Conservation (phyloP, 2,113 vertebrate genomes). For the Tursiops truncatus region DNA sequence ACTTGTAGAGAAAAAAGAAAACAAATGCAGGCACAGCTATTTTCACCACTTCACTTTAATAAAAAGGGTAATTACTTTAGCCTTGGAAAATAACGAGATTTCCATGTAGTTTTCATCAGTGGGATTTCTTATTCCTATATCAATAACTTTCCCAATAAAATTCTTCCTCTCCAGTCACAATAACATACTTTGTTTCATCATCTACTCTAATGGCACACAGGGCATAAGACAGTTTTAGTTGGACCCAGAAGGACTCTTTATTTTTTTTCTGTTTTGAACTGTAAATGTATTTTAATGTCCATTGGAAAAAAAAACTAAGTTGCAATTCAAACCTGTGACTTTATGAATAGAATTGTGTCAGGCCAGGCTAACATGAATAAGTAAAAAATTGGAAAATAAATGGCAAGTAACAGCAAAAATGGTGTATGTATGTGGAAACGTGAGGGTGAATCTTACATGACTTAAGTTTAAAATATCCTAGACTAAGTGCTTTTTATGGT, state of each 20-base stretch:
- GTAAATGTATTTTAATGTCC: not conserved
- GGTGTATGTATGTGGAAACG: not conserved
- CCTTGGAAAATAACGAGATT: slow-evolving; percentile 27
- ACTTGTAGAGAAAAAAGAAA: not conserved
- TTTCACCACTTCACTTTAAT: slow-evolving; percentile 20
- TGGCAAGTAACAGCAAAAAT: not conserved
- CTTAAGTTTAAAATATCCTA: not conserved
- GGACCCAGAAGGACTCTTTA: not conserved
- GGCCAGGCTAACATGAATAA: not conserved
- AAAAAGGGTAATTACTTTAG: slow-evolving; percentile 23
- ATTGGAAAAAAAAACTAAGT: not conserved
- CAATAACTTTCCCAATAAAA: not conserved
- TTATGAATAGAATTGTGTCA: not conserved
- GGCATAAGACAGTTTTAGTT: not conserved
- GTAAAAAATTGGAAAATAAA: not conserved
- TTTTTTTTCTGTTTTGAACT: not conserved
- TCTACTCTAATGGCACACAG: not conserved
- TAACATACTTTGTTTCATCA: not conserved
- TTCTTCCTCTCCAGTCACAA: not conserved
- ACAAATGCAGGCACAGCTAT: not conserved
- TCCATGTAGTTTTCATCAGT: slow-evolving; percentile 3
- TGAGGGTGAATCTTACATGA: not conserved
- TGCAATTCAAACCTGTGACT: not conserved
- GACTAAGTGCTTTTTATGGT: not conserved
- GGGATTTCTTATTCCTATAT: not conserved